Conservation (phyloP, 2,888 invertebrate species). For the Stenolophus ochropezus region DNA sequence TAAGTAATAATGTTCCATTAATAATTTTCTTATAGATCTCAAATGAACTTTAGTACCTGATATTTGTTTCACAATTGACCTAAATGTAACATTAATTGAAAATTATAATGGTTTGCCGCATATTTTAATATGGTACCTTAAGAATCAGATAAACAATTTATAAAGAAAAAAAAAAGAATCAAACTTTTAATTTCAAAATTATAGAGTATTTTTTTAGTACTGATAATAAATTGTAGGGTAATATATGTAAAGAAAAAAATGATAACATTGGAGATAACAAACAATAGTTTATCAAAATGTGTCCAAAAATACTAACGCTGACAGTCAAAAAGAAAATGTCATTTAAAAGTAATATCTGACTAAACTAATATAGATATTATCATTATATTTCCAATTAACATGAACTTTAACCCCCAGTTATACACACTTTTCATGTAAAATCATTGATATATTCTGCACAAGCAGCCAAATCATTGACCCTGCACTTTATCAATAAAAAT, state of each 20-base stretch:
- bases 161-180: neutral
- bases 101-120: neutral
- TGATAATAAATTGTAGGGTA: conserved; percentile 1
- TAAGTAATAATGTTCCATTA: conserved; percentile 6
- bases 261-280: conserved; percentile 14
- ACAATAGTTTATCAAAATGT: conserved; percentile 28
- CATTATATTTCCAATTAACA: neutral
- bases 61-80: conserved; percentile 8
- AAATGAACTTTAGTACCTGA: conserved; percentile 5
- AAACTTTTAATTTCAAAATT: neutral
- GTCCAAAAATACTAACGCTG: conserved; percentile 6
- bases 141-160: neutral
- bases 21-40: conserved; percentile 6
- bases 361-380: conserved; percentile 23
- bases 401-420: conserved; percentile 27
- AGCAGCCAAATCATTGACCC: conserved; percentile 23
- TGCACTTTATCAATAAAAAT: conserved; percentile 12
- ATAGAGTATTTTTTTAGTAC: neutral
- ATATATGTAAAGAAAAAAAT: neutral
- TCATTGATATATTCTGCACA: conserved; percentile 29
- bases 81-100: neutral
- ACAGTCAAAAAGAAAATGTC: neutral
- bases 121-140: neutral
- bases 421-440: conserved; percentile 22
- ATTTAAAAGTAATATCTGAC: neutral